These are phyloP conservation scores for Stomorhina lunata DNA, from an alignment of 2,888 invertebrate genomes.

Conservation along the genomic window DNA sequence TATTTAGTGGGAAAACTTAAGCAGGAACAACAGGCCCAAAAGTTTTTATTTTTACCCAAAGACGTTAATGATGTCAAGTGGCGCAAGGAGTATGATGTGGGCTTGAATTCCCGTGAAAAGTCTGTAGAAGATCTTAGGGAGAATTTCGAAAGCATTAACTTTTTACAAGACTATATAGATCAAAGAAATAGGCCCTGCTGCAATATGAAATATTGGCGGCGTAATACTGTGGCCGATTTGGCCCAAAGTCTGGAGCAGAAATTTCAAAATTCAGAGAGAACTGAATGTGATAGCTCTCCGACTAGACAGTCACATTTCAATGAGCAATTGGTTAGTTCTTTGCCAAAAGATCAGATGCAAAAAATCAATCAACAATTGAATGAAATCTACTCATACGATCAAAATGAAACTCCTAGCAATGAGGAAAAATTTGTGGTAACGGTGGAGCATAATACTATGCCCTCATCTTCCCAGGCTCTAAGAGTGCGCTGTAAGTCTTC, in stretches of 20 bases:
- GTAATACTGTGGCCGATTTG: conserved; percentile 89
- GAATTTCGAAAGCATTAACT: conserved; percentile 85
- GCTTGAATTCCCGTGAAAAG: conserved; percentile 90
- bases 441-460: conserved; percentile 78
- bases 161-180: conserved; percentile 81
- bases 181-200: conserved; percentile 53
- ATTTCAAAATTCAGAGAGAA: conserved; percentile 76
- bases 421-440: conserved; percentile 83
- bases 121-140: conserved; percentile 93
- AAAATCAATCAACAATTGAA: conserved; percentile 89
- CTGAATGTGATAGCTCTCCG: conserved; percentile 64
- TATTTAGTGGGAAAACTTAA: conserved; percentile 88
- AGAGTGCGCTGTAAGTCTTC: conserved; percentile 83
- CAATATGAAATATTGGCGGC: conserved; percentile 84
- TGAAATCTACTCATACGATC: conserved; percentile 84
- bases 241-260: conserved; percentile 86
- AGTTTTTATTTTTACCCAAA: conserved; percentile 89
- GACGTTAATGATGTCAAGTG: conserved; percentile 88
- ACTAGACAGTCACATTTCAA: conserved; percentile 84
- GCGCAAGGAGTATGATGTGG: conserved; percentile 87
- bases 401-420: conserved; percentile 76
- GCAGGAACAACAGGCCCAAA: conserved; percentile 89
- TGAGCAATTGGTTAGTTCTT: conserved; percentile 89
- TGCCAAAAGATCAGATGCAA: conserved; percentile 91
- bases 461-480: conserved; percentile 73